A percentile compares a stretch with the other conserved stretches of the same genome.
These are phyloP conservation scores for Phrynosoma blainvillii DNA, from an alignment of 2,113 vertebrate genomes.

Conservation along the genomic window DNA sequence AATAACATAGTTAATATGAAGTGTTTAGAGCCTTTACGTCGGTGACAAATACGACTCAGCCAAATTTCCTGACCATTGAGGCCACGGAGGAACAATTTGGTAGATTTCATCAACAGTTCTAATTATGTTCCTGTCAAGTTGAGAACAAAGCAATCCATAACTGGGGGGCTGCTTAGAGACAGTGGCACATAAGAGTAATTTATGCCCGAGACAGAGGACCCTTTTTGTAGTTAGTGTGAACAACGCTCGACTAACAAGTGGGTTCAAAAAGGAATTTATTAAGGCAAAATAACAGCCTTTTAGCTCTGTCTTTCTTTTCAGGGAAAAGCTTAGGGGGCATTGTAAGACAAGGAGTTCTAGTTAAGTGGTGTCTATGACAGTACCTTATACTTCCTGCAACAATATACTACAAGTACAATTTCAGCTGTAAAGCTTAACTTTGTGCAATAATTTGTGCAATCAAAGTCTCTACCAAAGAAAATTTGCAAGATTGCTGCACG, in stretches of 20 bases:
- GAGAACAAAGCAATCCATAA: conserved; percentile 92
- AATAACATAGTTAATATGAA: conserved; percentile 87
- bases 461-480: background rate
- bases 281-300: conserved; percentile 63
- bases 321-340: conserved; percentile 49
- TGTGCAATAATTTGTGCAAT: background rate
- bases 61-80: conserved; percentile 88
- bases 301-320: conserved; percentile 44
- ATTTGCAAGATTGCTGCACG: conserved; percentile 23
- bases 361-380: conserved; percentile 34
- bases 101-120: conserved; percentile 95
- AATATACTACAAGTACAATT: conserved; percentile 1
- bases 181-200: conserved; percentile 82
- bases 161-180: conserved; percentile 80
- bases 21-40: conserved; percentile 79
- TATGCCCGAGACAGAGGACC: conserved; percentile 81
- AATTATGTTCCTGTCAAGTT: conserved; percentile 95
- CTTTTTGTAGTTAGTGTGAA: conserved; percentile 80
- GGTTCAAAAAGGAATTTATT: conserved; percentile 77
- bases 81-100: conserved; percentile 90
- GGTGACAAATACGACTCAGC: conserved; percentile 88
- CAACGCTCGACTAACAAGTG: conserved; percentile 85
- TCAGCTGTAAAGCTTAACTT: background rate
- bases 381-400: background rate
- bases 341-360: conserved; percentile 41